Evolutionary conservation across 2,113 vertebrate species (phyloP), one percentile per base, ranked within the genome.

Genomic region (Hipposideros armiger): DNA sequence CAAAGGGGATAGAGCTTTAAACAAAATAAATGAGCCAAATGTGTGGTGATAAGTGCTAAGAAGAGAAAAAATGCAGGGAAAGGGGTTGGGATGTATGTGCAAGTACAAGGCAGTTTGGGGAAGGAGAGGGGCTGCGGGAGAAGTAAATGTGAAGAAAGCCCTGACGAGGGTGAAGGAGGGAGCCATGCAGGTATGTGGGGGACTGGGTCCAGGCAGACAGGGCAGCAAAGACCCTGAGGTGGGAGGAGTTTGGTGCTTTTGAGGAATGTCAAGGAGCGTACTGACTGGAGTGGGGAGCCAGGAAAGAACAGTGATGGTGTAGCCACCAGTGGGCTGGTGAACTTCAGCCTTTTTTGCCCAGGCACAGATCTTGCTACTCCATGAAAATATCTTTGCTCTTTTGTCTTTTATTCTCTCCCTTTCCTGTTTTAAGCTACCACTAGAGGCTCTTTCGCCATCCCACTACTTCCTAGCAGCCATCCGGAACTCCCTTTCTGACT

Each of bases 101-200:
- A 10, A 1, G 4, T 36, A 24, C 24, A 42, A 15, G 40, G 28
- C 60, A 28, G 28, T 32, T 4, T 56, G 26, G 10, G 32, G 22
- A 77, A 4, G 20, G 73, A 6, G 6, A 11, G 26, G 11, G 5
- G 22, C 17, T 67, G 17, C 13, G 4, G 16, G 5, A 64, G 56
- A 73, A 88, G 47, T 16, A 47, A 36, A 66, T 56, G 40, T 83
- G 47, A 82, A 73, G 84, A 85, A 92, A 70, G n/a, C 22, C 52
- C 24, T 47, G 3, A 28, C 83, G n/a, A 47, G 15, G 26, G 20
- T 47, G 67, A 62, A 56, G 16, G 42, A n/a, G 5, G 14, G 50
- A 77, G 30, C 42, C 42, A 16, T 32, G n/a, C 1, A 1, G 47
- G n/a, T 16, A 22, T 4, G 24, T 20, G 47, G 22, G 28, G 80